Evolutionary conservation across 2,797 vertebrate genomes (phyloP).

Genomic region (Pseudochirops corinnae): DNA sequence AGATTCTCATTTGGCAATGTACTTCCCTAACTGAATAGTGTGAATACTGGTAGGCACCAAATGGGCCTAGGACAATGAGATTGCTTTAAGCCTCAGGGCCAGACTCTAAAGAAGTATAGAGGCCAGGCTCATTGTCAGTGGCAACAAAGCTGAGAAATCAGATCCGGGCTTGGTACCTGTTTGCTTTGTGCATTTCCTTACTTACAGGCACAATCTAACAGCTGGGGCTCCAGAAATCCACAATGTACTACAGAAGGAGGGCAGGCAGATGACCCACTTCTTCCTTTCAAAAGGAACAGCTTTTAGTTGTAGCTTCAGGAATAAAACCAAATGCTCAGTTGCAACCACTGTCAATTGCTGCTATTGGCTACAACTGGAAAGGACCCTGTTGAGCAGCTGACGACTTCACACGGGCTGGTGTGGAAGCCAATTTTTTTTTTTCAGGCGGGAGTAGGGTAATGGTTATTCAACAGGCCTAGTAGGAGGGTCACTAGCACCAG

Average conservation of each 20-base stretch:
- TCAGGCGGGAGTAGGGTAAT: not conserved
- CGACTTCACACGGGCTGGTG: not conserved
- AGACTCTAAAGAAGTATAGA: not conserved
- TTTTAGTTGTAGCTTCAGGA: constrained; percentile 88
- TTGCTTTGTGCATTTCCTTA: constrained; percentile 90
- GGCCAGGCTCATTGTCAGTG: constrained; percentile 83
- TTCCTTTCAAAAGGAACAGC: constrained; percentile 86
- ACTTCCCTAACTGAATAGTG: not conserved
- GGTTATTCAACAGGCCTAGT: not conserved
- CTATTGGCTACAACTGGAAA: not conserved
- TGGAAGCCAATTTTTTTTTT: not conserved
- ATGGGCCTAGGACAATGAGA: not conserved
- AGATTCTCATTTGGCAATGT: not conserved
- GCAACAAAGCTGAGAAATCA: constrained; percentile 89
- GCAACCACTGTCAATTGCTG: not conserved
- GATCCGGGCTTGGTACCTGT: constrained; percentile 89
- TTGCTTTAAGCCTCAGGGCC: not conserved
- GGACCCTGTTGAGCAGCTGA: no score
- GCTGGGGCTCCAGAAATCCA: constrained; percentile 87
- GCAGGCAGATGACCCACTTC: constrained; percentile 90
- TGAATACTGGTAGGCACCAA: not conserved
- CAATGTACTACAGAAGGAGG: constrained; percentile 87
- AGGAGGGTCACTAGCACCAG: not conserved
- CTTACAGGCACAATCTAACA: constrained; percentile 87
- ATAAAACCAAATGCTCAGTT: constrained; percentile 12